Conservation (phyloP, 2,797 vertebrate species). For the Ceryle rudis region DNA sequence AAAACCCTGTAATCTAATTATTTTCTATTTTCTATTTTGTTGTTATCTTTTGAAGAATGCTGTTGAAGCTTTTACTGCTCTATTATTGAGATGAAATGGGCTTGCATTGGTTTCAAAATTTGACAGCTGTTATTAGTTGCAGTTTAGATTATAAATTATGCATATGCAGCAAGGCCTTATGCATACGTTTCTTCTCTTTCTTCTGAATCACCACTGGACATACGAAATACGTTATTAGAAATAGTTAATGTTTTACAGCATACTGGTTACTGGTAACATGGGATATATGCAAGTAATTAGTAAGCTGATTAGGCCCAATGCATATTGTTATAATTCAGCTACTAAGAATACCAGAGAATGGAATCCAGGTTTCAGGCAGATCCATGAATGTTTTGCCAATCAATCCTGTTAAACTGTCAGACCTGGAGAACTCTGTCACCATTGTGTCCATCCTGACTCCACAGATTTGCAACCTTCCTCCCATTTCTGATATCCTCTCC, state of each 20-base stretch:
- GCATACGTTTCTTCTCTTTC: not conserved
- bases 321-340: not conserved
- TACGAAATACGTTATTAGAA: not conserved
- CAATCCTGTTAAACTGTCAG: not conserved
- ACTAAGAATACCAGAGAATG: not conserved
- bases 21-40: constrained; percentile 43
- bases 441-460: constrained; percentile 1
- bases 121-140: not conserved
- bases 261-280: not conserved
- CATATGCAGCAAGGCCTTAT: not conserved
- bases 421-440: not conserved
- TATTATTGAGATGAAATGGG: not conserved
- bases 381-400: not conserved
- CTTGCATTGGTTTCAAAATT: not conserved
- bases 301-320: not conserved
- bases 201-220: not conserved
- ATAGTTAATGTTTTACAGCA: not conserved
- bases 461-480: constrained; percentile 27
- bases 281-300: not conserved
- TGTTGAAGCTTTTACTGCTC: not conserved
- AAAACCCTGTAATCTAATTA: not conserved
- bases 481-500: constrained; percentile 24
- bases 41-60: not conserved
- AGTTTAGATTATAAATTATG: not conserved
- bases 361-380: not conserved